A percentile compares a stretch with the other conserved stretches of the same genome.
Conservation (phyloP, 2,888 invertebrate genomes). For the Liposcelis brunnea region DNA sequence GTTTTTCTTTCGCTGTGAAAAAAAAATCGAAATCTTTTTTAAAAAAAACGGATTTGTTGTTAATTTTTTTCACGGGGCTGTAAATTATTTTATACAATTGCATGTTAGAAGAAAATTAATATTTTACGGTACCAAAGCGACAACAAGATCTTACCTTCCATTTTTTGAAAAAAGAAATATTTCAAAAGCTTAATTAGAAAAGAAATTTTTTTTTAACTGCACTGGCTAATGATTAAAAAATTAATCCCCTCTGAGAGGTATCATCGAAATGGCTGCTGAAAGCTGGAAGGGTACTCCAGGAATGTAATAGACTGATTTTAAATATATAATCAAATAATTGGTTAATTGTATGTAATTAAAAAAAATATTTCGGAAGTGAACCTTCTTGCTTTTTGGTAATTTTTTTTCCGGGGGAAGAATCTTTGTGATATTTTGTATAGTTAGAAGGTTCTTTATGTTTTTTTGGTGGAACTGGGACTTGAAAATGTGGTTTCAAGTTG, state of each 20-base stretch:
- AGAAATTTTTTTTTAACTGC: too few species aligned
- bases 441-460: neutral
- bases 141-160: too few species aligned
- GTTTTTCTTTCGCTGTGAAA: neutral
- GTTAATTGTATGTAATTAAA: neutral
- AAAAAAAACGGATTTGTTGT: conserved; percentile 6
- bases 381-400: neutral
- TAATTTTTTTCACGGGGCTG: neutral
- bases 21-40: neutral
- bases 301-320: neutral
- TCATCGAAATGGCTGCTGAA: conserved; percentile 21
- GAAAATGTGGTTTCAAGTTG: conserved; percentile 1
- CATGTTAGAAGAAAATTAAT: too few species aligned
- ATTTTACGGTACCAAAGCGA: too few species aligned
- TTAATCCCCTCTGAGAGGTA: conserved; percentile 19
- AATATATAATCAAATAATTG: neutral
- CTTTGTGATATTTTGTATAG: neutral
- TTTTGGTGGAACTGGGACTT: too few species aligned
- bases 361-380: neutral
- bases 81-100: too few species aligned
- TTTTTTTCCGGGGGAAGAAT: neutral
- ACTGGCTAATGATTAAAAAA: too few species aligned
- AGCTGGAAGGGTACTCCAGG: conserved; percentile 19
- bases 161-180: too few species aligned
- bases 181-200: too few species aligned